Base-by-base conservation (phyloP, 2,797 vertebrate species). In the Enoplosus armatus region DNA sequence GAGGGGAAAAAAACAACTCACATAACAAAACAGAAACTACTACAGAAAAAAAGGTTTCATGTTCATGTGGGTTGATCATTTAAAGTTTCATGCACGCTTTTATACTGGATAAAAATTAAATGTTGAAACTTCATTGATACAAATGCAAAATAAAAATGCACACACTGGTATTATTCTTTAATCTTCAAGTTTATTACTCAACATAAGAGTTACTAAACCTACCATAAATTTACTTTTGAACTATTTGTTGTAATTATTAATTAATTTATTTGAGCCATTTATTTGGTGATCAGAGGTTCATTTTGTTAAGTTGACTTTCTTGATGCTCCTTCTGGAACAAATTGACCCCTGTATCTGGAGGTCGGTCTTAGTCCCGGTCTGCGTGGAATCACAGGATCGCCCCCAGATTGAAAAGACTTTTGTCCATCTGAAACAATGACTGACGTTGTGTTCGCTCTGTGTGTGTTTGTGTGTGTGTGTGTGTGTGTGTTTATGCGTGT, bases 361-460 rank as follows among this genome's bases (percentile, higher is more conserved):
- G 60, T 84, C 6, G n/a, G 62, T 61, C 35, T 74, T 64, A 76
- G 73, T 82, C 82, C 41, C 0, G 8, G 63, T 82, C 80, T 73
- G 54, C 73, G 72, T 73, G 48, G 65, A 91, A 84, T 90, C 76
- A 90, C 63, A 90, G 86, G 83, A 88, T 87, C 81, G 86, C 59
- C 72, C 66, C 48, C 78, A 65, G 80, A 83, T 83, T 90, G 50
- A 92, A 89, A 92, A 88, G 68, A 90, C 68, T 85, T 89, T 90
- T 87, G 74, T 89, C 77, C 82, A 78, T 89, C 82, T 87, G 75
- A 89, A 93, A 94, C 90, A 91, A 92, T 87, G 77, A 82, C 77
- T 64, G 80, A 85, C 56, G 41, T 85, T 91, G 87, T 92, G 71
- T 80, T 86, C 59, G 8, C 27, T 63, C 18, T 29, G 50, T 55